A percentile compares a stretch with the other conserved stretches of the same genome.
Conservation (phyloP, 2,888 invertebrate genomes). For the Apotomis turbidana region DNA sequence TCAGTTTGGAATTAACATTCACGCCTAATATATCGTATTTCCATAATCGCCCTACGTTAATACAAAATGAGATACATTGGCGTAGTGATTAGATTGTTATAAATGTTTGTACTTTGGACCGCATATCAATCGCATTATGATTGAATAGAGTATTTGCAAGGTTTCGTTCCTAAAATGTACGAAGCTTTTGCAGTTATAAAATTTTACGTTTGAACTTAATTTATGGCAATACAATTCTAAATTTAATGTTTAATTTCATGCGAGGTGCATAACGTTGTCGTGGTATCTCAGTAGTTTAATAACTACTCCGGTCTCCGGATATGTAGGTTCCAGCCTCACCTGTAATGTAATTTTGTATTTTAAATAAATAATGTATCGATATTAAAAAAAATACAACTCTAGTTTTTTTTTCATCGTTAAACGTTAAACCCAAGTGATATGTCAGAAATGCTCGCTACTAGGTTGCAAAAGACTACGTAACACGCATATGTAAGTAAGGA, state of each 20-base stretch:
- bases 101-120: not conserved
- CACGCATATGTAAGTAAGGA: slow-evolving; percentile 54
- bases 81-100: slow-evolving; percentile 1
- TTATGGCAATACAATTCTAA: not conserved
- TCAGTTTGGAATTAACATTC: slow-evolving; percentile 1
- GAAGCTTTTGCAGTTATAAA: not conserved
- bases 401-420: no score
- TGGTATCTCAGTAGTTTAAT: no score
- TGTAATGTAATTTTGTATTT: no score
- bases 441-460: no score
- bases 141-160: not conserved
- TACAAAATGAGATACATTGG: slow-evolving; percentile 6
- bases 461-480: slow-evolving; percentile 39
- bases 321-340: no score
- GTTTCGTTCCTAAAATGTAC: not conserved
- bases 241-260: no score
- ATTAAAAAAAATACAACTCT: no score
- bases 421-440: no score
- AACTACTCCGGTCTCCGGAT: no score
- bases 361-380: no score
- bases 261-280: no score
- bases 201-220: not conserved
- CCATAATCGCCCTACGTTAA: slow-evolving; percentile 3
- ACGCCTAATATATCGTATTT: not conserved
- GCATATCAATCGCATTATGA: slow-evolving; percentile 10